Percentiles rank a stretch among this genome's conserved stretches.
phyloP scores from a whole-genome alignment of 2,113 vertebrate genomes.

The Uropsilus gracilis region DNA sequence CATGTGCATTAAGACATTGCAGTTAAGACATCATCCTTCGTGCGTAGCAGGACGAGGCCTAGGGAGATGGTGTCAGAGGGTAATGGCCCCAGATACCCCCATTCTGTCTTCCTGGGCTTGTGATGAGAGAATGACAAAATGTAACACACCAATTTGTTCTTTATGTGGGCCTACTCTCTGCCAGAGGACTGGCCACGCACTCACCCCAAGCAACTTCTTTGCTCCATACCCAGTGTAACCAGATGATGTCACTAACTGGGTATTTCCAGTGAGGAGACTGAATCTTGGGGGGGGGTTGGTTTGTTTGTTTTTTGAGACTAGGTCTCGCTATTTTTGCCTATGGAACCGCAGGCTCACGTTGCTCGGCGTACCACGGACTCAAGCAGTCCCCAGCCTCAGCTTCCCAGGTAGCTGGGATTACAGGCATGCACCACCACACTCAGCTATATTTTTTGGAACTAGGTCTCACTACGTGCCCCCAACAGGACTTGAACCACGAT shows the following conservation, averaged over 20 bases:
- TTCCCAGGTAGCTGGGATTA: too few relatives aligned
- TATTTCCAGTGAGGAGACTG: neutral
- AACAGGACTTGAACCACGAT: too few relatives aligned
- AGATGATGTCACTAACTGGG: neutral
- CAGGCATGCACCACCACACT: too few relatives aligned
- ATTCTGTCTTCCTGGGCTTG: neutral
- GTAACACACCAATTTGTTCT: neutral
- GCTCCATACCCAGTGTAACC: neutral
- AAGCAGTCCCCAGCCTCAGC: too few relatives aligned
- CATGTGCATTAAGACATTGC: neutral
- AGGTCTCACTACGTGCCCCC: too few relatives aligned
- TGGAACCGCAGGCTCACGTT: too few relatives aligned
- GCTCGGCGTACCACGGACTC: too few relatives aligned
- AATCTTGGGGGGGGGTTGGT: too few relatives aligned
- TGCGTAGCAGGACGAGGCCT: neutral
- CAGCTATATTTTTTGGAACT: too few relatives aligned
- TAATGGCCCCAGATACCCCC: neutral
- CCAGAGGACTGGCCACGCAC: neutral
- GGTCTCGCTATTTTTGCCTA: too few relatives aligned
- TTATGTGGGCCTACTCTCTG: neutral
- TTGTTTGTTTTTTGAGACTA: too few relatives aligned
- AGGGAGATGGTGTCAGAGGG: neutral
- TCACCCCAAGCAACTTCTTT: rapidly evolving
- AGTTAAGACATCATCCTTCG: neutral
- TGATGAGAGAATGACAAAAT: neutral